These are phyloP conservation scores for Cerastoderma edule DNA, from an alignment of 2,888 invertebrate species.

Conservation along the genomic window DNA sequence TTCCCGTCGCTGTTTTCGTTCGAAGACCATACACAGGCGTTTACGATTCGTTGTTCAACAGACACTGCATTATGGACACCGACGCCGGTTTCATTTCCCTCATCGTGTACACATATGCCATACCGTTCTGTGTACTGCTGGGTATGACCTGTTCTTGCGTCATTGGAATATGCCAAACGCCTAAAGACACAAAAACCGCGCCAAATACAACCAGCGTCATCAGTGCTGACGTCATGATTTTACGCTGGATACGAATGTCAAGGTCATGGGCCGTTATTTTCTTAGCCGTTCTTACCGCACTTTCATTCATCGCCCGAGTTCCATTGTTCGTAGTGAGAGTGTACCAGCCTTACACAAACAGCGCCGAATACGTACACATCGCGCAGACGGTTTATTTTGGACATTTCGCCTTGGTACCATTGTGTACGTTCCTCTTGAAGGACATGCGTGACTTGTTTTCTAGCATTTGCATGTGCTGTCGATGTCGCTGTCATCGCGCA, in stretches of 20 bases:
- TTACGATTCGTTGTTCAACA: conserved; percentile 8
- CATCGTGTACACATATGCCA: conserved; percentile 18
- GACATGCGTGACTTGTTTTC: conserved; percentile 13
- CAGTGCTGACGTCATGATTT: conserved; percentile 12
- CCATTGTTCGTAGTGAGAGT: conserved; percentile 9
- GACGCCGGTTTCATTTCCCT: conserved; percentile 11
- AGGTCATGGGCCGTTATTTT: conserved; percentile 13
- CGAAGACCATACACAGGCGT: conserved; percentile 14
- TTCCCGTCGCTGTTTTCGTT: conserved; percentile 14
- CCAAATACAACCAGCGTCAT: conserved; percentile 1
- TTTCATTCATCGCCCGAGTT: conserved; percentile 10
- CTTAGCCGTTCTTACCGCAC: not conserved
- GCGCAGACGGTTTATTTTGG: conserved; percentile 19
- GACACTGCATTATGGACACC: conserved; percentile 15
- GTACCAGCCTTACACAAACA: conserved; percentile 8
- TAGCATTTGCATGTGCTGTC: conserved; percentile 17
- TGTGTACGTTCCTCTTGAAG: conserved; percentile 14
- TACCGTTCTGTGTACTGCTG: conserved; percentile 10
- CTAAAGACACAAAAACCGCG: conserved; percentile 3
- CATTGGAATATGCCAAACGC: conserved; percentile 5
- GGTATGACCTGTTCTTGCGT: conserved; percentile 20
- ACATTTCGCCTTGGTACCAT: conserved; percentile 11
- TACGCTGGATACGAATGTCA: conserved; percentile 17
- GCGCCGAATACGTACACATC: not conserved
- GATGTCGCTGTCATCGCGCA: not conserved